Base-by-base conservation (phyloP, 2,797 vertebrate species). In the Cynodonichthys magdalenae region DNA sequence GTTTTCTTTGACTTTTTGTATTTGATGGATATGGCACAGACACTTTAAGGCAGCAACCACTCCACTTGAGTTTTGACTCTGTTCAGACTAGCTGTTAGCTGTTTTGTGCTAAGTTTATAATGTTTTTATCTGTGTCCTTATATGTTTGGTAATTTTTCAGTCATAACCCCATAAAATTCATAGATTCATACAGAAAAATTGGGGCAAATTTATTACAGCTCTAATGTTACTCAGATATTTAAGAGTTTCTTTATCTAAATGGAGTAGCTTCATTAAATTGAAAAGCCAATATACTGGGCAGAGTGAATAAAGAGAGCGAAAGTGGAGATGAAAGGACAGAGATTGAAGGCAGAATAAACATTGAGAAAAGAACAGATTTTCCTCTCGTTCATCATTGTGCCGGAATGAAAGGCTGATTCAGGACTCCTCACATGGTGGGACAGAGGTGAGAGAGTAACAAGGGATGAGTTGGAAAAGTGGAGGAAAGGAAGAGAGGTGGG, bases 371-470 rank as follows among this genome's bases (percentile, higher is more conserved):
- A 68, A 86, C 53, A 68, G 63, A 87, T 82, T 82, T 76, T 15
- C 57, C 61, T 48, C 74, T 79, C 75, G 24, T 89, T 79, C 71
- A 82, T 89, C 86, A 86, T 50, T 69, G 75, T 1, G 17, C 44
- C 50, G 65, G 75, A 86, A 90, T 79, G 82, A 85, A 82, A 75
- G 82, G 78, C 84, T 84, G 87, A 87, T 89, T 88, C 86, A 86
- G 87, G 88, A 81, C 60, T 88, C 89, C 87, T 90, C 82, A 81
- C 67, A 90, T 83, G 79, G 66, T 63, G 45, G 34, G 57, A 66
- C 3, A 45, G 64, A 74, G 68, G 2, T 59, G 47, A 54, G 49
- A 41, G 29, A 45, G 69, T 57, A 15, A 18, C 5, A n/a, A 59
- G 6, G 47, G 54, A 34, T 36, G 49, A 45, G 28, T 27, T 36